phyloP scores from a whole-genome alignment of 2,888 invertebrate genomes.

The Eupithecia insigniata region DNA sequence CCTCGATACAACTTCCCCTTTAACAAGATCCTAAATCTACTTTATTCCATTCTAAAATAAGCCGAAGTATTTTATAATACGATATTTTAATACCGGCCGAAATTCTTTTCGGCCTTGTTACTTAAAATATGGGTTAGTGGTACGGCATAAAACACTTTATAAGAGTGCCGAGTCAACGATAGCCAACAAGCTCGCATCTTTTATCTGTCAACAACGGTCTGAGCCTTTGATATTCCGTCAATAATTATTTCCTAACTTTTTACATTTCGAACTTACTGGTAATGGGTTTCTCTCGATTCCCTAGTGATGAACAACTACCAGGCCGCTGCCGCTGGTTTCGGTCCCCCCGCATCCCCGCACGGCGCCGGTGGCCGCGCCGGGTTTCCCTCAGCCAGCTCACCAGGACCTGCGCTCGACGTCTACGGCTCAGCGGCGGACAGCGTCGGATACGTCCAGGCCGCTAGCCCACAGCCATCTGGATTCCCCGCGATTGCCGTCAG shows the following conservation, averaged over 20 bases:
- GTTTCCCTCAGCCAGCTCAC: slow-evolving; percentile 96
- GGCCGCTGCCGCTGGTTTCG: slow-evolving; percentile 91
- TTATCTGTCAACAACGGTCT: background rate
- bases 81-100: slow-evolving; percentile 10
- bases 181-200: background rate
- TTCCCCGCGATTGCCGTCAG: slow-evolving; percentile 97
- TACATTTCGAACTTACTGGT: too few species aligned
- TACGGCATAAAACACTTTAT: slow-evolving; percentile 8
- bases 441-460: slow-evolving; percentile 97
- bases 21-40: background rate
- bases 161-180: background rate
- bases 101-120: slow-evolving; percentile 10
- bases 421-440: slow-evolving; percentile 95
- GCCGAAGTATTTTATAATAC: background rate
- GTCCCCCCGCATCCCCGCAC: slow-evolving; percentile 93
- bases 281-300: slow-evolving; percentile 53
- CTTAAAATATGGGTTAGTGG: slow-evolving; percentile 14
- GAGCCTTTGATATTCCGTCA: too few species aligned
- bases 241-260: too few species aligned
- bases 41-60: slow-evolving; percentile 5
- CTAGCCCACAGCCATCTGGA: slow-evolving; percentile 98
- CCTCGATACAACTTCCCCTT: background rate
- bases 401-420: slow-evolving; percentile 95
- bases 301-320: slow-evolving; percentile 98
- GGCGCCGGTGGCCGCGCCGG: slow-evolving; percentile 89